Conservation (phyloP, 64 coral and sea anemone genomes). For the Trachythela sp. region DNA sequence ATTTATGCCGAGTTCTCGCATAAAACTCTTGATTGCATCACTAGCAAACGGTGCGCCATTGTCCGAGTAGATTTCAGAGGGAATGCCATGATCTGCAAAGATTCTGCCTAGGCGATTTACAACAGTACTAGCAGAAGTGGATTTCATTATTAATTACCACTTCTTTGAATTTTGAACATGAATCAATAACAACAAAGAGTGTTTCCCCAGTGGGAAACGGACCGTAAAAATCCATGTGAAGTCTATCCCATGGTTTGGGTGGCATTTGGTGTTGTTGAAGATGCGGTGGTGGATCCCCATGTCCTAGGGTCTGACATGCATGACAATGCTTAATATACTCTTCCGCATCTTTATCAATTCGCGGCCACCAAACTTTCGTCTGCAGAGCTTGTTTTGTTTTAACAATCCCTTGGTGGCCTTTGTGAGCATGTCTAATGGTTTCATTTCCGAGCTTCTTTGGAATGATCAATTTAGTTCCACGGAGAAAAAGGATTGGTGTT, state of each 20-base stretch:
- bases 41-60: slow-evolving; percentile 36
- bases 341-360: too few species aligned
- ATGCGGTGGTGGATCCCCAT: slow-evolving; percentile 40
- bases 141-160: slow-evolving; percentile 42
- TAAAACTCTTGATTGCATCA: slow-evolving; percentile 4
- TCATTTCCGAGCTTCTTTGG: not conserved
- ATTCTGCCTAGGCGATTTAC: slow-evolving; percentile 3
- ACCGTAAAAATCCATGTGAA: too few species aligned
- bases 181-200: too few species aligned
- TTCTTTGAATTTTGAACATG: slow-evolving; percentile 26
- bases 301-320: slow-evolving; percentile 26
- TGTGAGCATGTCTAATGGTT: not conserved
- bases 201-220: too few species aligned
- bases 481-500: not conserved
- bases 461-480: not conserved
- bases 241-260: slow-evolving; percentile 40
- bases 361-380: too few species aligned
- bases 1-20: not conserved
- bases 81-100: slow-evolving; percentile 33
- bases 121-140: slow-evolving; percentile 23
- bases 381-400: slow-evolving; percentile 44
- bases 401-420: slow-evolving; percentile 41
- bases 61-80: slow-evolving; percentile 12
- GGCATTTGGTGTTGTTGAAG: not conserved
- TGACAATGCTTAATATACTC: too few species aligned